phyloP scores from a whole-genome alignment of 2,888 invertebrate genomes.

The Sphecodes monilicornis region DNA sequence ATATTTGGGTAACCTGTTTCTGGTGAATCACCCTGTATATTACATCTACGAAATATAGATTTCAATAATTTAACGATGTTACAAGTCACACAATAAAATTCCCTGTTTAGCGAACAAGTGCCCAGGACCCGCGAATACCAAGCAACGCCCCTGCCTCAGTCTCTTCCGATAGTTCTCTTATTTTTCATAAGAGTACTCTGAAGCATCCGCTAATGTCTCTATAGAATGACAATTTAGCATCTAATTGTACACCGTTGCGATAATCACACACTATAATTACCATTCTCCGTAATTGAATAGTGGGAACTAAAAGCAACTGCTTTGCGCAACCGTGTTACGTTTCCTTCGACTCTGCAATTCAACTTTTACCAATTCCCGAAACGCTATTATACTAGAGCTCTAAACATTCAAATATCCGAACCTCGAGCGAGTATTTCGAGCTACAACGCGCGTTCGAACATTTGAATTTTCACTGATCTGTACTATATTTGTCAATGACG shows the following conservation, averaged over 20 bases:
- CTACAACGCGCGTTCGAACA: background rate
- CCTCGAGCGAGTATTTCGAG: background rate
- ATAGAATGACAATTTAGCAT: background rate
- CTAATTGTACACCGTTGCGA: background rate
- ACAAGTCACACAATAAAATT: background rate
- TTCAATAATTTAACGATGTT: too few relatives aligned
- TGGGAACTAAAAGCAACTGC: background rate
- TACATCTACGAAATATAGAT: background rate
- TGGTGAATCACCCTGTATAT: too few relatives aligned
- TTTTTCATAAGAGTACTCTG: background rate
- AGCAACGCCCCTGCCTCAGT: background rate
- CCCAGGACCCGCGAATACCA: background rate
- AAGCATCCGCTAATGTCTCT: background rate
- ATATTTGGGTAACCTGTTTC: too few relatives aligned
- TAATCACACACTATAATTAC: background rate
- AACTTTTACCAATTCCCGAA: background rate
- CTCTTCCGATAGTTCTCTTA: background rate
- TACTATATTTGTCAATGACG: background rate
- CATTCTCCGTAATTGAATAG: background rate
- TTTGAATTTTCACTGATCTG: background rate
- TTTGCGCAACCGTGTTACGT: background rate
- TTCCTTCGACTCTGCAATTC: background rate
- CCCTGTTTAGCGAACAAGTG: background rate
- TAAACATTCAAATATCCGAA: background rate
- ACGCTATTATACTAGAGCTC: background rate